phyloP scores from a whole-genome alignment of 2,797 vertebrate species.

The Graptemys geographica region DNA sequence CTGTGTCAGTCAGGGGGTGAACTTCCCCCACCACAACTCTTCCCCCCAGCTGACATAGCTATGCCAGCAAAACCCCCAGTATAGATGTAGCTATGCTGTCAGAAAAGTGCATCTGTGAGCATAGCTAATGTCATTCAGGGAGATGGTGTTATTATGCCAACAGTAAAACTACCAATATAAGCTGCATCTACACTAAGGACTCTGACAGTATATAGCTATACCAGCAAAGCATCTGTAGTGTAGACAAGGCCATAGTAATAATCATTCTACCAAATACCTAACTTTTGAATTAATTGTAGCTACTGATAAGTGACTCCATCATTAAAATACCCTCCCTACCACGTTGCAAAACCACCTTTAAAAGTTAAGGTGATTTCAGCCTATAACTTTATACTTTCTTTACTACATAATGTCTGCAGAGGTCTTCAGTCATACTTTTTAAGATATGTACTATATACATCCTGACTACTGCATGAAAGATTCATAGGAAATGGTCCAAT shows the following conservation, averaged over 20 bases:
- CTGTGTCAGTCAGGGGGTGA: not conserved
- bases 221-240: not conserved
- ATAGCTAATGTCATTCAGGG: not conserved
- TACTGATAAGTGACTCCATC: not conserved
- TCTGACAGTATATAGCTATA: not conserved
- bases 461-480: not conserved
- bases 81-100: not conserved
- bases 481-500: not conserved
- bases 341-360: not conserved
- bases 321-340: not conserved
- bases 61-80: not conserved
- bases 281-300: conserved; percentile 1
- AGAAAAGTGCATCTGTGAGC: not conserved
- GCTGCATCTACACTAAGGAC: not conserved
- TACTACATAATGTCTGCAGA: not conserved
- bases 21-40: too few species aligned
- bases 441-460: not conserved
- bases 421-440: not conserved
- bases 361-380: conserved; percentile 26
- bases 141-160: not conserved
- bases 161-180: not conserved
- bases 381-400: not conserved
- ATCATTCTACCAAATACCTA: conserved; percentile 45
- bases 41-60: not conserved
- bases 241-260: not conserved